These are phyloP conservation scores for Anseranas semipalmata DNA, from an alignment of 2,113 vertebrate genomes.

Conservation along the genomic window DNA sequence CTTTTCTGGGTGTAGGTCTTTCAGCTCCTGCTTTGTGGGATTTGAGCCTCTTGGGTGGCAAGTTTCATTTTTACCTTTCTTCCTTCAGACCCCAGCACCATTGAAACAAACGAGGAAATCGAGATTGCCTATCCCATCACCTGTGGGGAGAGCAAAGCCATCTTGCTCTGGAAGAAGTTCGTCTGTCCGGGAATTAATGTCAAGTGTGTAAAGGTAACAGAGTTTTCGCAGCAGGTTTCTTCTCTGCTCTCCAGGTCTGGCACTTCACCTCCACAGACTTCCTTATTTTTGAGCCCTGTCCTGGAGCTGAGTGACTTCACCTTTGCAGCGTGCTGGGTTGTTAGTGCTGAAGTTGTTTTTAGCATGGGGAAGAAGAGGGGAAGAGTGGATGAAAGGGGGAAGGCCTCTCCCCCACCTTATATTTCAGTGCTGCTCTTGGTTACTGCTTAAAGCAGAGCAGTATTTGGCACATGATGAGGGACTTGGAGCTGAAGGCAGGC, in stretches of 20 bases:
- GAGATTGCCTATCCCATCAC: slow-evolving; percentile 95
- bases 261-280: not conserved
- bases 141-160: slow-evolving; percentile 91
- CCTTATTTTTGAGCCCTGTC: not conserved
- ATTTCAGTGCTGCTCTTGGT: not conserved
- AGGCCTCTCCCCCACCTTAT: not conserved
- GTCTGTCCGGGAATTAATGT: slow-evolving; percentile 95
- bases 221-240: not conserved
- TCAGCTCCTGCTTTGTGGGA: not conserved
- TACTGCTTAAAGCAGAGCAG: not conserved
- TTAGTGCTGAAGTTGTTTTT: not conserved
- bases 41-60: not conserved
- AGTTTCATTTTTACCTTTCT: not conserved
- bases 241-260: not conserved
- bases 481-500: not conserved
- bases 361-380: not conserved
- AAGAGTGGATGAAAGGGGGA: not conserved
- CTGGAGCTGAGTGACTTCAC: not conserved
- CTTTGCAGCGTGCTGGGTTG: not conserved
- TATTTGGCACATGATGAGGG: not conserved
- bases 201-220: slow-evolving; percentile 90
- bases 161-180: slow-evolving; percentile 95
- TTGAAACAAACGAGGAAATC: slow-evolving; percentile 83
- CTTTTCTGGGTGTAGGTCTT: not conserved
- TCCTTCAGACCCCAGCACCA: slow-evolving; percentile 80